Evolutionary conservation across 2,888 invertebrate genomes (phyloP).

Genomic region (Creontiades dilutus): DNA sequence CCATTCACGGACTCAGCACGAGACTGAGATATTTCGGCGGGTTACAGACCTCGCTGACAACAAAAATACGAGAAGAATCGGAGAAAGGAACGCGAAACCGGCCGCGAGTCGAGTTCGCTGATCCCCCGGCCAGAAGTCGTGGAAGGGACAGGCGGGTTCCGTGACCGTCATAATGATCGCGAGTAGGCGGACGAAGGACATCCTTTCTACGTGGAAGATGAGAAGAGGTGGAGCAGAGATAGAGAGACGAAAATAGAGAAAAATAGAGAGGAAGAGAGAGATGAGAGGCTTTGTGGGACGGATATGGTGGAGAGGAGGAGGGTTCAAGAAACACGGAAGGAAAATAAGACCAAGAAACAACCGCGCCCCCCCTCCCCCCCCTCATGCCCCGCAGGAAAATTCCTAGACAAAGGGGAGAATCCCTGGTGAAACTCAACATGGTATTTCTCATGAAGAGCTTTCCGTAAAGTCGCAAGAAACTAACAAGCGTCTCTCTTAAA

Average conservation of each 20-base stretch:
- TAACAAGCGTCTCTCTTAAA: slow-evolving; percentile 21
- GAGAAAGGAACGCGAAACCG: not conserved
- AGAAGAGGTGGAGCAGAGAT: not conserved
- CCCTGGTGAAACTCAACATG: not conserved
- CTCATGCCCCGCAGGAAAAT: not conserved
- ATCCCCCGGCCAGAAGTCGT: not conserved
- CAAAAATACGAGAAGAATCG: not conserved
- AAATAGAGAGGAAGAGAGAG: not conserved
- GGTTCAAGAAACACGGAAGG: no score
- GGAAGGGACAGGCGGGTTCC: not conserved
- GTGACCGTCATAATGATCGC: slow-evolving; percentile 44
- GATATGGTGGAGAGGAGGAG: no score
- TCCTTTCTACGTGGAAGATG: not conserved
- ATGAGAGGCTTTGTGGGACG: no score
- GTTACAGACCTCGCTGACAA: slow-evolving; percentile 13
- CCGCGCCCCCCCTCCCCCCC: no score
- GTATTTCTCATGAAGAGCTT: not conserved
- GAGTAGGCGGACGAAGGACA: slow-evolving; percentile 52
- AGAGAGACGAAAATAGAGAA: not conserved
- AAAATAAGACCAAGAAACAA: no score
- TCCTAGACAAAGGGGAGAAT: not conserved
- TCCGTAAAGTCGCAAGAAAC: not conserved
- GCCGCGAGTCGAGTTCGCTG: slow-evolving; percentile 15
- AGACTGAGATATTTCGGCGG: not conserved
- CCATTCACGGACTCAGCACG: not conserved